Percentiles rank a stretch among this genome's conserved stretches.
These are phyloP conservation scores for Apodemia hepburni DNA, from an alignment of 2,888 invertebrate species.

Conservation along the genomic window DNA sequence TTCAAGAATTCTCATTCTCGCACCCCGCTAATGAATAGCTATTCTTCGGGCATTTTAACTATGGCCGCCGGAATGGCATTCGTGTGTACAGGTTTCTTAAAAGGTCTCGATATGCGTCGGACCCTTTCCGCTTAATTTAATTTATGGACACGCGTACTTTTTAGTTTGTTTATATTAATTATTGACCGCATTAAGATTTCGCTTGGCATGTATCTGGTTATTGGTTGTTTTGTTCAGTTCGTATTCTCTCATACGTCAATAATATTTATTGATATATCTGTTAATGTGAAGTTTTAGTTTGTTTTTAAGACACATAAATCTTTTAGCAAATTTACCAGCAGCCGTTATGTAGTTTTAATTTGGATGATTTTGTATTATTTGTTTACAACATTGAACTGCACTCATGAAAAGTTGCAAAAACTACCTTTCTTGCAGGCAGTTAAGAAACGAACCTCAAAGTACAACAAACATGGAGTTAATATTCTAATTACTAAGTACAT, in stretches of 20 bases:
- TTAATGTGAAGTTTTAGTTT: neutral
- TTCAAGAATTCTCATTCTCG: slow-evolving; percentile 78
- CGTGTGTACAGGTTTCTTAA: slow-evolving; percentile 76
- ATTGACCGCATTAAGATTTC: slow-evolving; percentile 60
- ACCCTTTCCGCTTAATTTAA: slow-evolving; percentile 74
- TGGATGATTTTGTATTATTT: neutral
- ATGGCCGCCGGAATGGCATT: slow-evolving; percentile 76
- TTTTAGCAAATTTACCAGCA: neutral
- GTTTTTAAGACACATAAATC: neutral
- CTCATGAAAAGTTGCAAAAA: no score
- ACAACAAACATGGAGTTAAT: no score
- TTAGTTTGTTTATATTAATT: slow-evolving; percentile 72
- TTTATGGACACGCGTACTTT: slow-evolving; percentile 64
- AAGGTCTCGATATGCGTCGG: slow-evolving; percentile 75
- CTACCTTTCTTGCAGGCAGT: no score
- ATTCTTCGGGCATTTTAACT: slow-evolving; percentile 79
- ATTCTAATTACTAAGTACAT: no score
- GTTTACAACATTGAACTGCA: neutral
- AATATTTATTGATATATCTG: neutral
- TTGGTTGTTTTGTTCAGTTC: slow-evolving; percentile 28
- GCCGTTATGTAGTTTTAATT: neutral
- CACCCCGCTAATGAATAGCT: slow-evolving; percentile 79
- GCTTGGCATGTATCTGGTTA: slow-evolving; percentile 40
- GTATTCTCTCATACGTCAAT: neutral
- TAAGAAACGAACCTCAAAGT: no score